Evolutionary conservation across 2,113 vertebrate genomes (phyloP), one percentile per base, ranked within the genome.

Genomic region (Varanus salvator): DNA sequence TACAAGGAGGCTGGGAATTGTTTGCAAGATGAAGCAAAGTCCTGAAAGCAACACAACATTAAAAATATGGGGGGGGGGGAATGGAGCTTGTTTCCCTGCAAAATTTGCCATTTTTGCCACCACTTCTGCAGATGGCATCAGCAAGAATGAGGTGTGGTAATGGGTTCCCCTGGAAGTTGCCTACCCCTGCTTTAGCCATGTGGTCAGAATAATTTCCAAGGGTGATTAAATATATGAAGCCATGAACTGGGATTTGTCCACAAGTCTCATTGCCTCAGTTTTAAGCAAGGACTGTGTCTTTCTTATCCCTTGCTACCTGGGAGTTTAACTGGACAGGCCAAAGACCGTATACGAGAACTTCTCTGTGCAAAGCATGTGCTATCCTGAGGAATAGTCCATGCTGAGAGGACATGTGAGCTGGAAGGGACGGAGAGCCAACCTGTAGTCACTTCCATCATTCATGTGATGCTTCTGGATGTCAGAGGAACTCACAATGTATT

Each of bases 201-300:
- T n/a, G 8, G 50, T 54, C 66, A 85, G 17, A 85, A 85, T 85
- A 8, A 34, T 54, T 85, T 72, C 48, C 50, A 54, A 54, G 31
- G 31, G 17, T 21, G n/a, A 34, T 74, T 34, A 75, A 14, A 71
- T 44, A 85, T 2, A 3, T 66, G 31, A 54, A 86, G 50, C 69
- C 57, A 50, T 74, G 84, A 86, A 85, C 69, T 85, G 31, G 48
- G 54, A 86, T 86, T 69, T 50, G 34, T 86, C 75, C 74, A 34
- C 50, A 86, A 74, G 25, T 6, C 11, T 86, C 19, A 74, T 57
- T 38, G 21, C 57, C 31, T 17, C 38, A 8, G 19, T 50, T 85
- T 57, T 38, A 75, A 50, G 29, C 27, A 50, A 54, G 69, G 69
- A 72, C 27, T 86, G 31, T 74, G 19, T 31, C 44, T 8, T 54